Conservation (phyloP, 2,797 vertebrate species). For the Scomberomorus guttatus region DNA sequence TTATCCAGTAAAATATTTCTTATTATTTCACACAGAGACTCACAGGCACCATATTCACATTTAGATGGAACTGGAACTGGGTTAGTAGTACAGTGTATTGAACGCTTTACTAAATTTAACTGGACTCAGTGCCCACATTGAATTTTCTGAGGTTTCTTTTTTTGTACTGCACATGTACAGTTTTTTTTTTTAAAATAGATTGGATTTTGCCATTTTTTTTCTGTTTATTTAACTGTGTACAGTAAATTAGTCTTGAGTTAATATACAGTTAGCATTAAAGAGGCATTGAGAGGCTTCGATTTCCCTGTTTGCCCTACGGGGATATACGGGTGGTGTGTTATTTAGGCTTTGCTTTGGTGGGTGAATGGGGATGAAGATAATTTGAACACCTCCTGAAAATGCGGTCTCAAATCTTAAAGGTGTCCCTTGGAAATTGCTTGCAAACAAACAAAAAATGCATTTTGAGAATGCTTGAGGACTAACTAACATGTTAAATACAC, state of each 20-base stretch:
- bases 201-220: background rate
- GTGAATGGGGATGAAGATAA: background rate
- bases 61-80: conserved; percentile 33
- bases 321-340: background rate
- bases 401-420: no score
- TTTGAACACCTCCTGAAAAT: background rate
- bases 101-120: conserved; percentile 28
- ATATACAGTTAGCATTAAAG: background rate
- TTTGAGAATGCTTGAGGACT: no score
- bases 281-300: background rate
- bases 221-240: background rate
- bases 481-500: no score
- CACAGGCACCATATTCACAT: conserved; percentile 1
- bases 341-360: background rate
- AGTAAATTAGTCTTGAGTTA: background rate
- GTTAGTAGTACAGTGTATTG: conserved; percentile 21
- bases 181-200: background rate
- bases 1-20: conserved; percentile 30
- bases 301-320: background rate
- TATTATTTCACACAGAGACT: conserved; percentile 14
- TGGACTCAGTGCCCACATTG: conserved; percentile 5
- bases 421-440: no score
- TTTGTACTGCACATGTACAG: background rate
- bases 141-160: conserved; percentile 2
- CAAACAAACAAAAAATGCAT: no score